Evolutionary conservation across 2,888 invertebrate species (phyloP), one percentile per base, ranked within the genome.

Genomic region (Calliopum simillimum): DNA sequence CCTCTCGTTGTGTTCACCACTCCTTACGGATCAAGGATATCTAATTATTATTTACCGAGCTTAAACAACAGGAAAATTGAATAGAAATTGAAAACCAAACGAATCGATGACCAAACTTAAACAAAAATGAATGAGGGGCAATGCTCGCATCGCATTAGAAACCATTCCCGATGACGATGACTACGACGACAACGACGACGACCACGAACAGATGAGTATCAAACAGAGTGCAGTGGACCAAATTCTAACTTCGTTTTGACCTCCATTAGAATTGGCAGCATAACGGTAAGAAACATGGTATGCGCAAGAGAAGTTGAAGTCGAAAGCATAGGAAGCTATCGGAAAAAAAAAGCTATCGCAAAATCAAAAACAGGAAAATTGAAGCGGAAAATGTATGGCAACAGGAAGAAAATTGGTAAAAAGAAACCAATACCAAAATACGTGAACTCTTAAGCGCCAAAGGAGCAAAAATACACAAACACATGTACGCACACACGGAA

Each of bases 41-140:
- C 80, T 80, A 81, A 80, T 80, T 80, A 80, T 80, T 81, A 79
- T 80, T 81, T 81, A 78, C 78, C 73, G 74, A 79, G 78, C 79
- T 77, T 81, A 80, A 80, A 76, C 77, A 81, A 74, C 76, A 74
- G 78, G 74, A 78, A 81, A 80, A 80, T 81, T 81, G 76, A 80
- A 80, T 81, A 78, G 78, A 74, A 81, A 79, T 78, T 79, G 65
- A 79, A 80, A 80, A 76, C 75, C 75, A 71, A 76, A 70, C 76
- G 76, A 81, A 81, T 81, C 78, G 78, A 33, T 33, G 33, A n/a
- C n/a, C n/a, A n/a, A 80, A 81, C 81, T 81, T 76, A 61, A 61
- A 23, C 21, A 61, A 33, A 33, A 33, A 8, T 33, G 47, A 61
- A 61, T 61, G 41, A 16, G 16, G 61, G 25, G 13, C 44, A 43